Percentiles rank a stretch among this genome's conserved stretches.
phyloP scores from a whole-genome alignment of 1,140 invertebrate genomes.

The Berghia stephanieae region DNA sequence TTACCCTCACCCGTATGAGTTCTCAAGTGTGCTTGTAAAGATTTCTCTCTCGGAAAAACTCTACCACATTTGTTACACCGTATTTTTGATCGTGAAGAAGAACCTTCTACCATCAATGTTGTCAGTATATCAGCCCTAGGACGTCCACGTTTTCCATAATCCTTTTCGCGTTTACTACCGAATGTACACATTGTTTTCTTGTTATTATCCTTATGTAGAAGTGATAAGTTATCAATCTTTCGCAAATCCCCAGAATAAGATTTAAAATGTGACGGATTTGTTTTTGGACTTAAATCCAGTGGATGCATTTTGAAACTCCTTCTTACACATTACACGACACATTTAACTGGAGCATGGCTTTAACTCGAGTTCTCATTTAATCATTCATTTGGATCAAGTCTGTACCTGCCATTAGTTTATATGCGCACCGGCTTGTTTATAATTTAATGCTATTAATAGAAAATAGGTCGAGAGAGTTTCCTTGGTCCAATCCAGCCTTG shows the following conservation, averaged over 20 bases:
- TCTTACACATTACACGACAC: no score
- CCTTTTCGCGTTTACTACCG: constrained; percentile 22
- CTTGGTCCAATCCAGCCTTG: no score
- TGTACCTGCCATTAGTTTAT: constrained; percentile 14
- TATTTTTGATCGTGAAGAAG: constrained; percentile 77
- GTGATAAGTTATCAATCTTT: not conserved
- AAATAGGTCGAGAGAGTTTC: no score
- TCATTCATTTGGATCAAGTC: constrained; percentile 22
- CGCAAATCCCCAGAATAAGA: not conserved
- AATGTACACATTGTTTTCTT: no score
- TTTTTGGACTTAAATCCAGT: constrained; percentile 31
- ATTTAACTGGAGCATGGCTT: constrained; percentile 2
- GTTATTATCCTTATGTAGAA: not conserved
- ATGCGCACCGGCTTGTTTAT: no score
- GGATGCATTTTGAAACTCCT: constrained; percentile 39
- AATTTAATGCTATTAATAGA: no score
- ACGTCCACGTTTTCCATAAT: constrained; percentile 68
- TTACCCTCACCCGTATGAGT: constrained; percentile 78
- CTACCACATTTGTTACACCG: constrained; percentile 80
- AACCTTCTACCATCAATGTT: constrained; percentile 78
- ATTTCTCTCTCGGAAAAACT: constrained; percentile 84
- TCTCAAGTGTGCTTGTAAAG: constrained; percentile 81
- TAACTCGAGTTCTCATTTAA: constrained; percentile 24
- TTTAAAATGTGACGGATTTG: not conserved
- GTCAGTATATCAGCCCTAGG: constrained; percentile 79